Base-by-base conservation (phyloP, 2,113 vertebrate genomes). In the Illadopsis cleaveri region DNA sequence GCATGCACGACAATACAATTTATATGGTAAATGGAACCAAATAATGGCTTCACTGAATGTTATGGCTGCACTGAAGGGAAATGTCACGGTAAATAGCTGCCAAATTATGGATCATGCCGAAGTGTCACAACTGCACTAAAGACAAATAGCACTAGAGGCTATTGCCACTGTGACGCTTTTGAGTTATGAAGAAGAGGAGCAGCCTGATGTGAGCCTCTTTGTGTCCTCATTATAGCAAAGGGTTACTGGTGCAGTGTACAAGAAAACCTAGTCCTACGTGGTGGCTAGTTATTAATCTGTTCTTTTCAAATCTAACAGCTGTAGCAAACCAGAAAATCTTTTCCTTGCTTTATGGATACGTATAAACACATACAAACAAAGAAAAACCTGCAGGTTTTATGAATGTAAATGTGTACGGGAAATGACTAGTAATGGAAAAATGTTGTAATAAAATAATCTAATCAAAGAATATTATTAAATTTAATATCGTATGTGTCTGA, bases 21-120 rank as follows among this genome's bases (percentile, higher is more conserved):
- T 98, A 98, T 98, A 98, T 98, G 98, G 98, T 98, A 98, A 98
- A 98, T 98, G 98, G 98, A 98, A 97, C 98, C 98, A 98, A 98
- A 98, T 98, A 98, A 98, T 98, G 98, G 98, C 97, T 97, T 98
- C 97, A 97, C 98, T 98, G 98, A 98, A 98, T 98, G 98, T 98
- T 98, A 98, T 98, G 98, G 98, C 98, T 98, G 97, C 97, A 97
- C 98, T 98, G 98, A 98, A 98, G 98, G 97, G 98, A 98, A 98
- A 98, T 98, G 98, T 98, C 98, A 98, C 98, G 98, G 98, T 98
- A 98, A 98, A 98, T 98, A 98, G 98, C 98, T 98, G 97, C 98
- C 98, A 98, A 98, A 98, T 98, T 98, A 98, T 98, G 98, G 98
- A 98, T 98, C 98, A 97, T 97, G 98, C 98, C 94, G 96, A 96